Evolutionary conservation across 2,888 invertebrate species (phyloP), one percentile per base, ranked within the genome.

Genomic region (Idaea biselata): DNA sequence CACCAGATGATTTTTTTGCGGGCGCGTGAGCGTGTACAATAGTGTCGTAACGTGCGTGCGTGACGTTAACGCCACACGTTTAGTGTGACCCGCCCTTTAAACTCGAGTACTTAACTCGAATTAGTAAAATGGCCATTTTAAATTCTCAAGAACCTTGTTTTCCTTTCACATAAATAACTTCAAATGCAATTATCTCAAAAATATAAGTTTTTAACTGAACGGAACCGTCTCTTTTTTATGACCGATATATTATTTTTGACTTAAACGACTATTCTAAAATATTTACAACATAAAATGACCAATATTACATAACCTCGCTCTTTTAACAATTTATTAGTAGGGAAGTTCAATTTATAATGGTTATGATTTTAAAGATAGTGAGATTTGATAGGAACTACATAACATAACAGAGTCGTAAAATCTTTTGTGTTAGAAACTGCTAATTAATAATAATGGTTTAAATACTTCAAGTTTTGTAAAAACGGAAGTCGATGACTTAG

Each of bases 211-310:
- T 73, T 80, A 79, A 84, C 44, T 89, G 86, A 88, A 85, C 80
- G 83, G 81, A 73, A 78, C 66, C 76, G 84, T 73, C 83, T 82
- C 76, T 83, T 82, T 79, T 89, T 89, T 88, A 90, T 88, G 75
- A 73, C 68, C 83, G 81, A 88, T 86, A 84, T 88, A 88, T 89
- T 86, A 79, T 75, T 78, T 80, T 72, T 71, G 87, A 88, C 87
- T 72, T 82, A 78, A 84, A 82, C 78, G 76, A 73, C 75, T 70
- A 74, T 73, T 74, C 77, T 76, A 73, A 73, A 72, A 73, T 84
- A 83, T 83, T 85, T 83, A 81, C 84, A 84, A 71, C 61, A 68
- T 68, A 70, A 69, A 67, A 32, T 8, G 31, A 56, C 84, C 81
- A 82, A 16, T 64, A 4, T 67, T 66, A 16, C 11, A 8, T 68